Evolutionary conservation across 2,113 vertebrate genomes (phyloP), one percentile per base, ranked within the genome.

Genomic region (Corydoras sp.): DNA sequence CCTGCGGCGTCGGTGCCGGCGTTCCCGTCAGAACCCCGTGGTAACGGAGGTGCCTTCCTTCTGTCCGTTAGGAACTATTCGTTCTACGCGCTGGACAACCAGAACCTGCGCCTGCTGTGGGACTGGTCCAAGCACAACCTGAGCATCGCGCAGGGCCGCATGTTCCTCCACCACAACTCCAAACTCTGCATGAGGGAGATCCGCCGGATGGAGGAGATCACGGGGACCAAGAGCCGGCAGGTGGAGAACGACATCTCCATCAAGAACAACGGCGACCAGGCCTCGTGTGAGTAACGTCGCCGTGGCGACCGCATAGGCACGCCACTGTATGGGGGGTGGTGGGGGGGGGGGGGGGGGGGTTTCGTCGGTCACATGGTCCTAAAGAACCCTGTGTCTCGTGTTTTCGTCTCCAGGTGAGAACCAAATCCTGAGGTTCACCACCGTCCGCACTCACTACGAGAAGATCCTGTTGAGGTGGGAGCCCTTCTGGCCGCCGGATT

Each of bases 111-210:
- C 2, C 94, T 98, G 59, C 91, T 99, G n/a, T 99, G 97, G 97
- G 95, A 99, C 78, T 99, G 97, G 97, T 90, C 85, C 77, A 96
- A 97, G 54, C 97, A 99, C 89, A 97, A 96, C 81, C 90, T 99
- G 73, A 95, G 90, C 29, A 96, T 99, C 78, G 68, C 84, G 18
- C 88, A 82, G 29, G 97, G 96, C 35, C 95, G 95, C 32, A 92
- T 90, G 29, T 98, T 99, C 84, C 98, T 99, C 85, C 95, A 97
- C 72, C 95, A 93, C 69, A 99, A 98, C 76, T 94, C 96, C 76
- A 97, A 98, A 48, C 93, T 99, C 48, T 99, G 97, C 83, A 83
- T 98, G 85, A 86, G 92, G 0, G 94, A 99, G 79, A 98, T 98
- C 76, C 90, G 88, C 72, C 93, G 87, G 77, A 97, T 99, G 95